Conservation (phyloP, 2,888 invertebrate species). For the Exephanes ischioxanthus region DNA sequence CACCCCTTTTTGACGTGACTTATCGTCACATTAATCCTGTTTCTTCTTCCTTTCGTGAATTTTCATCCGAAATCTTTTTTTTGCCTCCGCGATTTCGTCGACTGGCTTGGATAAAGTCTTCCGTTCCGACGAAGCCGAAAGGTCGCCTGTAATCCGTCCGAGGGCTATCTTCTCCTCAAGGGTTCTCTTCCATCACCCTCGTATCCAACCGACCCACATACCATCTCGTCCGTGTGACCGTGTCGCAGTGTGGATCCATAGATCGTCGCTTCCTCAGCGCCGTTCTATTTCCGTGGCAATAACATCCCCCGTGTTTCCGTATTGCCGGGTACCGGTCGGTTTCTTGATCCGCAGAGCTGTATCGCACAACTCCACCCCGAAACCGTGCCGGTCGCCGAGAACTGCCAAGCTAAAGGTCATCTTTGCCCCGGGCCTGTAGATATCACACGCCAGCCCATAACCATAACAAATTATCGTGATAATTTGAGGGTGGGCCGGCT, state of each 20-base stretch:
- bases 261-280: constrained; percentile 35
- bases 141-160: constrained; percentile 39
- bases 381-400: neutral
- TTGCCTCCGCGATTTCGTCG: neutral
- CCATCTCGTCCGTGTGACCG: constrained; percentile 10
- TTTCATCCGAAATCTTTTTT: neutral
- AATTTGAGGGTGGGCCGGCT: constrained; percentile 54
- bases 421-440: constrained; percentile 9
- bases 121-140: constrained; percentile 18
- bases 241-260: constrained; percentile 26
- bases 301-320: constrained; percentile 46
- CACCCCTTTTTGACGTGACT: too few relatives aligned
- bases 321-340: neutral
- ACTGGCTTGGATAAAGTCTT: neutral
- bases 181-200: neutral
- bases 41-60: neutral
- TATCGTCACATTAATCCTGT: too few relatives aligned
- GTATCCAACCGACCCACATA: constrained; percentile 16
- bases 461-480: constrained; percentile 62
- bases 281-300: constrained; percentile 58
- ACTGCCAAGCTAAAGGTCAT: constrained; percentile 59
- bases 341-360: neutral
- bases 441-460: constrained; percentile 45
- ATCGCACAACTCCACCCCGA: constrained; percentile 1
- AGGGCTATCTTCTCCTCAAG: constrained; percentile 26